Conservation (phyloP, 2,888 invertebrate species). For the Habrosyne pyritoides region DNA sequence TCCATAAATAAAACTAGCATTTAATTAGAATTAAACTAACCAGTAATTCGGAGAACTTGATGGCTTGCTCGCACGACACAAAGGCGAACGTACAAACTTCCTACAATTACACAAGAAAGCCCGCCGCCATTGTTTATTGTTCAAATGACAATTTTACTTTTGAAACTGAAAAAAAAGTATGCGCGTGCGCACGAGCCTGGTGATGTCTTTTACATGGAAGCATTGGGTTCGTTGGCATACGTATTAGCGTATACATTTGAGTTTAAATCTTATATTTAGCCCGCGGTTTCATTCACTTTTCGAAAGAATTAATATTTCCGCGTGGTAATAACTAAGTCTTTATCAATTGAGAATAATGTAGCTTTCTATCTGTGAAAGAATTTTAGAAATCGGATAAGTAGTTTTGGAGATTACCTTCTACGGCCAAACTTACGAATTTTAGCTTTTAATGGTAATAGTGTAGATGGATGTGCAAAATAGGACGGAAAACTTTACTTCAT, state of each 20-base stretch:
- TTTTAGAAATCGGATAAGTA: too few species aligned
- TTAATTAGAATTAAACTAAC: not conserved
- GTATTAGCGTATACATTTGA: not conserved
- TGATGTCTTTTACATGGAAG: constrained; percentile 48
- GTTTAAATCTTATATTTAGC: not conserved
- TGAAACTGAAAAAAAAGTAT: constrained; percentile 40
- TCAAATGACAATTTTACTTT: constrained; percentile 27
- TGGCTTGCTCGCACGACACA: constrained; percentile 9
- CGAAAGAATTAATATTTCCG: too few species aligned
- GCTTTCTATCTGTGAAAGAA: too few species aligned
- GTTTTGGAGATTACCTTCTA: too few species aligned
- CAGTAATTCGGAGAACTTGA: constrained; percentile 17
- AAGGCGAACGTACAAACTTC: constrained; percentile 34
- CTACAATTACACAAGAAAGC: constrained; percentile 41
- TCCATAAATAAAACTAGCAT: too few species aligned
- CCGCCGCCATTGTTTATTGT: constrained; percentile 53
- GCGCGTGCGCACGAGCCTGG: constrained; percentile 30
- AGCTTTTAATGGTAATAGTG: too few species aligned
- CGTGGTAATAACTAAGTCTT: too few species aligned
- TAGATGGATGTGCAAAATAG: too few species aligned
- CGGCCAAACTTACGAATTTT: too few species aligned
- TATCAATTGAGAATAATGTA: too few species aligned
- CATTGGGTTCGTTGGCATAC: constrained; percentile 1
- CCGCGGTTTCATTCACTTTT: too few species aligned
- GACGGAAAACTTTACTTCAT: too few species aligned